These are phyloP conservation scores for Apeltes quadracus DNA, from an alignment of 2,113 vertebrate genomes.

Conservation along the genomic window DNA sequence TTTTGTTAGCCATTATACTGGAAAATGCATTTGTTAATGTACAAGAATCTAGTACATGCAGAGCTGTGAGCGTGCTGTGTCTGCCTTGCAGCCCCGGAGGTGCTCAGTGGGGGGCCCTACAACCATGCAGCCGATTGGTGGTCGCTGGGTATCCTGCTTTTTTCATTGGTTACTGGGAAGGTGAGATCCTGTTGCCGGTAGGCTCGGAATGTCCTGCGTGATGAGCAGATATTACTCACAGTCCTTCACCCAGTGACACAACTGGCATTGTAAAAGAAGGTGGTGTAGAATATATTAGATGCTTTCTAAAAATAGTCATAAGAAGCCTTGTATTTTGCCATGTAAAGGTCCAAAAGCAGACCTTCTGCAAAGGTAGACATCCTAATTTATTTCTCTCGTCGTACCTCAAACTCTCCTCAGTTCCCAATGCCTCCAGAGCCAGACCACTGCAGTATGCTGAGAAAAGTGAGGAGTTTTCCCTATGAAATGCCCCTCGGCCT, in stretches of 20 bases:
- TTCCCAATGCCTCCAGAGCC: conserved; percentile 88
- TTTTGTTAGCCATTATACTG: not conserved
- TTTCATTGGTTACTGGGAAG: conserved; percentile 90
- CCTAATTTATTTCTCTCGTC: not conserved
- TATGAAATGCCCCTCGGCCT: conserved; percentile 84
- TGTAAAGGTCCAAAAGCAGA: not conserved
- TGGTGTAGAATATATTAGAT: not conserved
- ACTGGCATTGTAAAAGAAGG: not conserved
- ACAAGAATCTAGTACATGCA: not conserved
- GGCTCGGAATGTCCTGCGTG: not conserved
- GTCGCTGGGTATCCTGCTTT: conserved; percentile 93
- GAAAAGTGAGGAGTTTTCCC: conserved; percentile 83
- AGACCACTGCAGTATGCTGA: conserved; percentile 91
- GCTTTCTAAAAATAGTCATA: not conserved
- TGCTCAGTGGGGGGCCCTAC: conserved; percentile 93
- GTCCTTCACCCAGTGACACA: conserved; percentile 4
- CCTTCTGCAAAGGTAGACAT: not conserved
- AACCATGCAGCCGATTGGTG: conserved; percentile 94
- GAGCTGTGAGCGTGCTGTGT: conserved; percentile 28
- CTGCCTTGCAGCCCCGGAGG: conserved; percentile 87
- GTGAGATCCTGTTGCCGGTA: conserved; percentile 75
- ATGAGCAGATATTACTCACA: conserved; percentile 1
- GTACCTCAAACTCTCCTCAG: conserved; percentile 66
- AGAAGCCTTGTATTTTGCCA: not conserved
- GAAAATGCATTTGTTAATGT: not conserved